Percentiles rank a stretch among this genome's conserved stretches.
Conservation (phyloP, 2,113 vertebrate species). For the Megaceryle maxima region DNA sequence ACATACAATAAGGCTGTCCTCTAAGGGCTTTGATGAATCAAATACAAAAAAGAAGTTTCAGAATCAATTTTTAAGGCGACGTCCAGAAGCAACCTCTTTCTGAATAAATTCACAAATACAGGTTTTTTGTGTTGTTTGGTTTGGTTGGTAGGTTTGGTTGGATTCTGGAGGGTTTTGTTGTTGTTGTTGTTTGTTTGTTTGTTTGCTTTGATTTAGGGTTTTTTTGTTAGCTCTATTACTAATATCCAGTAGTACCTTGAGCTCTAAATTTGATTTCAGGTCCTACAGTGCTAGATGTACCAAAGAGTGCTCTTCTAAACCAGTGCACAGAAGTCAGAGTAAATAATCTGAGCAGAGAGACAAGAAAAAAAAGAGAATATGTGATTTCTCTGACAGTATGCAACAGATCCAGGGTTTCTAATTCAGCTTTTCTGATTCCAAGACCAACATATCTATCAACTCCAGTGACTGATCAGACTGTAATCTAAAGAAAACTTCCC, state of each 20-base stretch:
- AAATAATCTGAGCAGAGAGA: background rate
- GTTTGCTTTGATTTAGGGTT: background rate
- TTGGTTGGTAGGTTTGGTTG: too few relatives aligned
- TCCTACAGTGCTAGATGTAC: background rate
- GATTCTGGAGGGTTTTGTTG: too few relatives aligned
- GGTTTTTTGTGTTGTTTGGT: background rate
- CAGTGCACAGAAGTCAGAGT: background rate
- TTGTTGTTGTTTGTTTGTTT: too few relatives aligned
- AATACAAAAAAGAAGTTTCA: background rate
- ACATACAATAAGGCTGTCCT: background rate
- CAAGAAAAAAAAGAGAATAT: background rate
- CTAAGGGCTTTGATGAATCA: background rate
- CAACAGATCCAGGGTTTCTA: background rate
- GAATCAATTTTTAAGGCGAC: background rate
- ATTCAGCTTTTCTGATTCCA: background rate
- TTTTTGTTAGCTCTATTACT: background rate
- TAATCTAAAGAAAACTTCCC: background rate
- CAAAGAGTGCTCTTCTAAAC: background rate
- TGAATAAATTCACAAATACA: background rate
- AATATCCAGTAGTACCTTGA: background rate
- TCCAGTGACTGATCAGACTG: background rate
- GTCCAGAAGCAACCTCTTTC: background rate
- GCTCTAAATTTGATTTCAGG: background rate
- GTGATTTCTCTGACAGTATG: background rate
- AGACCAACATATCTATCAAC: background rate